A percentile compares a stretch with the other conserved stretches of the same genome.
Evolutionary conservation across 1,140 invertebrate genomes (phyloP).

Genomic region (Triops longicaudatus): DNA sequence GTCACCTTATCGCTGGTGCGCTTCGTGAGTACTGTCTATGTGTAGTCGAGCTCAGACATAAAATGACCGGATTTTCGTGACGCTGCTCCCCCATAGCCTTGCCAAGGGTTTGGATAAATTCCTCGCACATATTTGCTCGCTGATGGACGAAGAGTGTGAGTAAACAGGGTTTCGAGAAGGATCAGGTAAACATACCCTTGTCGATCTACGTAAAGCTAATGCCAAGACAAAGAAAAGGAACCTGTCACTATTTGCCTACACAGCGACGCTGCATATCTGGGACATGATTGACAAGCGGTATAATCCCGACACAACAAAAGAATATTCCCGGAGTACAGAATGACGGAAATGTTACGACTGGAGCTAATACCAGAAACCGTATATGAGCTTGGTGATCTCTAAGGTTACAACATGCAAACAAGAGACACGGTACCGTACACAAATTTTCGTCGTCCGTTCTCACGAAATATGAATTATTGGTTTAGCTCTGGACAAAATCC

Average conservation of each 20-base stretch:
- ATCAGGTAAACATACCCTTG: slow-evolving; percentile 6
- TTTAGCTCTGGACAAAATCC: too few relatives aligned
- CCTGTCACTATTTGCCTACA: background rate
- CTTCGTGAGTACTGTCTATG: background rate
- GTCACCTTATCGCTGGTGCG: background rate
- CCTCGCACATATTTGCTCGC: background rate
- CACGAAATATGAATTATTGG: background rate
- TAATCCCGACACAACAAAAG: background rate
- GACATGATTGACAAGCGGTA: background rate
- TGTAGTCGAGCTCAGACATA: background rate
- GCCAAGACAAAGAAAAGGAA: background rate
- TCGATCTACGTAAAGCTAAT: background rate
- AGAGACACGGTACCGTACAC: too few relatives aligned
- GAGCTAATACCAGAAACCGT: background rate
- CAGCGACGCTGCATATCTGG: background rate
- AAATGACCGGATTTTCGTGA: background rate
- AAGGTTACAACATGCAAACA: too few relatives aligned
- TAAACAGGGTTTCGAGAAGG: background rate
- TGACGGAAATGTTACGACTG: background rate
- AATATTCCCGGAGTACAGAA: background rate
- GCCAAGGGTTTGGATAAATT: background rate
- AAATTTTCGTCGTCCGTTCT: background rate
- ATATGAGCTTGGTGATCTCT: background rate
- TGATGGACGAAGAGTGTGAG: slow-evolving; percentile 2
- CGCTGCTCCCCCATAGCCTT: background rate